phyloP scores from a whole-genome alignment of 2,888 invertebrate genomes.

The Scaptomyza polygonia region DNA sequence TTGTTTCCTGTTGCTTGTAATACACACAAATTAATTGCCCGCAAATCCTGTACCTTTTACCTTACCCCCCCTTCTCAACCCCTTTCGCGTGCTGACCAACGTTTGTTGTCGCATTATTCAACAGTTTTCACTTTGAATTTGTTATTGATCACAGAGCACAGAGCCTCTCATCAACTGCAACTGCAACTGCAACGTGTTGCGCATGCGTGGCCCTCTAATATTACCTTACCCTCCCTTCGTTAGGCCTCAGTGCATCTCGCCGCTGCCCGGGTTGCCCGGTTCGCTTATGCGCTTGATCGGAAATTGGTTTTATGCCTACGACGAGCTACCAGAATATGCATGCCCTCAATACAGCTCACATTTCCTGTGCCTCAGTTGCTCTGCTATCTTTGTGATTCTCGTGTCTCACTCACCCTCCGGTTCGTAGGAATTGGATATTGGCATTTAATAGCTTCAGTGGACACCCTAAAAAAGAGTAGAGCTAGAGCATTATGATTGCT shows the following conservation, averaged over 20 bases:
- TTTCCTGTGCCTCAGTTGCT: constrained; percentile 57
- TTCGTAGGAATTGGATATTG: constrained; percentile 34
- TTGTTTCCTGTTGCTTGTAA: constrained; percentile 67
- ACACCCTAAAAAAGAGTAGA: constrained; percentile 52
- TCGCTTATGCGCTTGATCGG: constrained; percentile 75
- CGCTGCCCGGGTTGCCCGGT: constrained; percentile 34
- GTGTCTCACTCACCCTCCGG: constrained; percentile 56
- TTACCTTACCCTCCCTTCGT: constrained; percentile 15
- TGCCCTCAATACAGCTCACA: constrained; percentile 44
- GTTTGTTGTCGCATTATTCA: constrained; percentile 63
- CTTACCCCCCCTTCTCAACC: background rate
- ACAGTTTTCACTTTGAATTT: constrained; percentile 79
- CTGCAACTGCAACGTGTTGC: constrained; percentile 72
- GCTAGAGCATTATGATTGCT: constrained; percentile 62
- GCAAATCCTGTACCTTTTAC: constrained; percentile 81
- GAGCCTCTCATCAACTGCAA: constrained; percentile 14
- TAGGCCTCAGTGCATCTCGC: constrained; percentile 53
- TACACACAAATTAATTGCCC: constrained; percentile 82
- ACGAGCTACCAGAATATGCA: constrained; percentile 51
- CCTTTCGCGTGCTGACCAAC: constrained; percentile 19
- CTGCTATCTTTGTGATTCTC: background rate
- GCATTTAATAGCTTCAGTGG: constrained; percentile 75
- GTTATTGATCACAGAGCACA: constrained; percentile 58
- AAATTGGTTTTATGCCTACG: constrained; percentile 75
- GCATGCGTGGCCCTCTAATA: constrained; percentile 59